Conservation (phyloP, 2,888 invertebrate genomes). For the Aleiodes testaceus region DNA sequence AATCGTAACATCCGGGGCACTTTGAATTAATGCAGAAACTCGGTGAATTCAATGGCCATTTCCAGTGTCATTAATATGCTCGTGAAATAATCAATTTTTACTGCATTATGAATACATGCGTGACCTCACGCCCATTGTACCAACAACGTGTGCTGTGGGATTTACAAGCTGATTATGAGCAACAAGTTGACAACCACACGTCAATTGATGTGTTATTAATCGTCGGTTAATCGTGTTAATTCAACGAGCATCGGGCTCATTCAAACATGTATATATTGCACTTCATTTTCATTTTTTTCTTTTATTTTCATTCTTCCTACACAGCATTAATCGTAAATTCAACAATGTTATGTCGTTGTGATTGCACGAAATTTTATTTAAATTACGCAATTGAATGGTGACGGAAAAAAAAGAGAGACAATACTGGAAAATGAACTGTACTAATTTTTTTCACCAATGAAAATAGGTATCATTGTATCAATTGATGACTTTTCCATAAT, state of each 20-base stretch:
- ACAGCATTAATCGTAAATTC: not conserved
- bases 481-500: slow-evolving; percentile 70
- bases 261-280: slow-evolving; percentile 18
- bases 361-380: too few relatives aligned
- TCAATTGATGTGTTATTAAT: slow-evolving; percentile 73
- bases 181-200: slow-evolving; percentile 70
- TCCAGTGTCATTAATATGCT: not conserved
- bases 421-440: slow-evolving; percentile 30
- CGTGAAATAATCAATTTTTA: slow-evolving; percentile 18
- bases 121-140: slow-evolving; percentile 4
- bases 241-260: slow-evolving; percentile 56
- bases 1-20: slow-evolving; percentile 56
- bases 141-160: not conserved
- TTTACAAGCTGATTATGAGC: slow-evolving; percentile 52
- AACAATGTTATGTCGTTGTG: not conserved
- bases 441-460: too few relatives aligned
- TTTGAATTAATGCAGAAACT: not conserved
- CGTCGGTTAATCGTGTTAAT: slow-evolving; percentile 72
- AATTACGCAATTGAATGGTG: too few relatives aligned
- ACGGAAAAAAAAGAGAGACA: slow-evolving; percentile 3
- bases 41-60: not conserved
- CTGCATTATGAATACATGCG: slow-evolving; percentile 11
- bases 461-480: slow-evolving; percentile 11
- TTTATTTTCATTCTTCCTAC: slow-evolving; percentile 17
- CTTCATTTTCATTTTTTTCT: slow-evolving; percentile 9